These are phyloP conservation scores for Alentia gelatinosa DNA, from an alignment of 2,888 invertebrate species.

Conservation along the genomic window DNA sequence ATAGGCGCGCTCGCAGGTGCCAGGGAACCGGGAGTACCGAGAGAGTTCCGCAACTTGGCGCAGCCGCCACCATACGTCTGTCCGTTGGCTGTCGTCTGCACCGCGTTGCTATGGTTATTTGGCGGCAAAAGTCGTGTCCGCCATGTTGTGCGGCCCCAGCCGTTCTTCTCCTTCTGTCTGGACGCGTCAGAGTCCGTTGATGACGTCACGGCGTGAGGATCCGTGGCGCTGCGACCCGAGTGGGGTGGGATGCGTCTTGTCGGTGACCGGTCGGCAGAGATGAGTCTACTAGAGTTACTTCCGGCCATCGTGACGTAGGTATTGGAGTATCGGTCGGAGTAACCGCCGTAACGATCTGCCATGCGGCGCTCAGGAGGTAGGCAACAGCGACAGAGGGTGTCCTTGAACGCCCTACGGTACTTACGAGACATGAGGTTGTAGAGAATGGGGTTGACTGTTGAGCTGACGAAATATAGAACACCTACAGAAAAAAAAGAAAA, in stretches of 20 bases:
- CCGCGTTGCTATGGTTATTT: neutral
- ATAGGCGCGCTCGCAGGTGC: neutral
- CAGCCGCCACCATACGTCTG: neutral
- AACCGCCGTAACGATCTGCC: neutral
- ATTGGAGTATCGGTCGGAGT: conserved; percentile 46
- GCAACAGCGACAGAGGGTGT: conserved; percentile 78
- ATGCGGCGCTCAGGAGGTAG: neutral
- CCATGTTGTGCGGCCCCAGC: neutral
- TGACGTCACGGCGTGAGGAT: neutral
- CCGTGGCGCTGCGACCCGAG: too few relatives aligned
- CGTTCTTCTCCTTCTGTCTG: neutral
- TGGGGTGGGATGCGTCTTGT: neutral
- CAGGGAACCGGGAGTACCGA: neutral
- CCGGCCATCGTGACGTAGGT: conserved; percentile 39
- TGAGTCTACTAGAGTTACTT: neutral
- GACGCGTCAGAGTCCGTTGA: neutral
- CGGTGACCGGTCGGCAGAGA: neutral
- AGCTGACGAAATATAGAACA: conserved; percentile 94
- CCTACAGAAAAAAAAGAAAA: conserved; percentile 81
- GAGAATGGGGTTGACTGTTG: conserved; percentile 95
- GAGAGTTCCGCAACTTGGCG: neutral
- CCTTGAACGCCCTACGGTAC: conserved; percentile 95
- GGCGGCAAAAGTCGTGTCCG: neutral
- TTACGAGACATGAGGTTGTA: conserved; percentile 97
- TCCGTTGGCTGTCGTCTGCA: neutral